These are phyloP conservation scores for Piscicola geometra DNA, from an alignment of 2,888 invertebrate genomes.

Conservation along the genomic window DNA sequence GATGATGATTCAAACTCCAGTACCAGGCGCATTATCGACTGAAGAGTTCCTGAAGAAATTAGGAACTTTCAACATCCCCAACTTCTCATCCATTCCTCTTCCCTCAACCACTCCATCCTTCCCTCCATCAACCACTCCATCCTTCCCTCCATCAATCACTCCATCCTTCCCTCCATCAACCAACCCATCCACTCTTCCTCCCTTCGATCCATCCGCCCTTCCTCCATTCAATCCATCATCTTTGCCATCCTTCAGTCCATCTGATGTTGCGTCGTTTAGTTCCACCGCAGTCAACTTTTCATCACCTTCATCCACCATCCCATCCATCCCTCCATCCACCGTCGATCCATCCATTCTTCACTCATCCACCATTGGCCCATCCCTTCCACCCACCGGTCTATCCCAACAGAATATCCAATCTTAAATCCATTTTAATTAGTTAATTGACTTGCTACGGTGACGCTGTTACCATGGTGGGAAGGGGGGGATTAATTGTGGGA, in stretches of 20 bases:
- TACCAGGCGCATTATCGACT: not conserved
- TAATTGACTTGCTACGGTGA: too few relatives aligned
- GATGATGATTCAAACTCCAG: not conserved
- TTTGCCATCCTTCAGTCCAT: not conserved
- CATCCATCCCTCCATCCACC: too few relatives aligned
- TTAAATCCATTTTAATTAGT: too few relatives aligned
- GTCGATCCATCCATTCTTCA: too few relatives aligned
- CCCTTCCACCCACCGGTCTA: too few relatives aligned
- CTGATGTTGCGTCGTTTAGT: too few relatives aligned
- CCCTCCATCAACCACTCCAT: not conserved
- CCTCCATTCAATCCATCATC: not conserved
- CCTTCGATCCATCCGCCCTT: not conserved
- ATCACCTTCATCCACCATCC: too few relatives aligned
- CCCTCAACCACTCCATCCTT: not conserved
- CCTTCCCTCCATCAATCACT: not conserved
- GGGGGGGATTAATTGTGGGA: too few relatives aligned
- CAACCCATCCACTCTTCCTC: not conserved
- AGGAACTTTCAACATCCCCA: not conserved
- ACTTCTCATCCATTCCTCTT: not conserved
- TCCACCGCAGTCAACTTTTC: too few relatives aligned
- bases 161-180: not conserved
- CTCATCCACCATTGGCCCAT: too few relatives aligned
- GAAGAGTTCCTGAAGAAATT: conserved; percentile 1
- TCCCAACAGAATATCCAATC: too few relatives aligned
- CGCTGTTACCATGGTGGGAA: too few relatives aligned